phyloP scores from a whole-genome alignment of 1,140 invertebrate genomes.

The Eumeta japonica region DNA sequence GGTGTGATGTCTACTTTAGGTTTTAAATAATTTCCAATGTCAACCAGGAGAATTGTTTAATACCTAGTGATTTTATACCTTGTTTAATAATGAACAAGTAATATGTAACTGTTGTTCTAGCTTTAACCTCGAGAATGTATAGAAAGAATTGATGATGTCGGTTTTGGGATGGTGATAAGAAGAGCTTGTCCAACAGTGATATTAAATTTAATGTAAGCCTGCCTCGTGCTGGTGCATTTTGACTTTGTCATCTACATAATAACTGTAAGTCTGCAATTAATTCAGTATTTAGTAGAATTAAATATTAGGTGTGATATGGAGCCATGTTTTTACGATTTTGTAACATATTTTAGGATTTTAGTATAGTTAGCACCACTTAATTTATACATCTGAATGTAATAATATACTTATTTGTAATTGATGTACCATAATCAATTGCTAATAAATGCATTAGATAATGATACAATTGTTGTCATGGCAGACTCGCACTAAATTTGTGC shows the following conservation, averaged over 20 bases:
- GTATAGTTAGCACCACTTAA: slow-evolving; percentile 48
- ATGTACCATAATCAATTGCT: too few relatives aligned
- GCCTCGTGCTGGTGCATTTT: not conserved
- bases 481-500: too few relatives aligned
- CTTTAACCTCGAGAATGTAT: too few relatives aligned
- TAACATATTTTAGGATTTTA: slow-evolving; percentile 35
- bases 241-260: slow-evolving; percentile 9
- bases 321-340: slow-evolving; percentile 42
- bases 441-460: too few relatives aligned
- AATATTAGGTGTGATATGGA: slow-evolving; percentile 38
- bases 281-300: slow-evolving; percentile 50
- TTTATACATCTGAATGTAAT: slow-evolving; percentile 32
- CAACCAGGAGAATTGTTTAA: slow-evolving; percentile 12
- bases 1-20: too few relatives aligned
- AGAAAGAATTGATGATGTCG: too few relatives aligned
- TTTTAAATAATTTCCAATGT: slow-evolving; percentile 9
- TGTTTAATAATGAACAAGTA: too few relatives aligned
- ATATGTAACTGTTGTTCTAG: too few relatives aligned
- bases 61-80: slow-evolving; percentile 25
- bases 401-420: too few relatives aligned
- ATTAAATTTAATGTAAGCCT: slow-evolving; percentile 28
- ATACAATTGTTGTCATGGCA: too few relatives aligned
- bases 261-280: slow-evolving; percentile 34
- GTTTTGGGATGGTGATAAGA: too few relatives aligned
- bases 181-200: slow-evolving; percentile 39